A percentile compares a stretch with the other conserved stretches of the same genome.
phyloP scores from a whole-genome alignment of 30 jellyfish, hydroid and myxozoan genomes.

The Chironex yamaguchii region DNA sequence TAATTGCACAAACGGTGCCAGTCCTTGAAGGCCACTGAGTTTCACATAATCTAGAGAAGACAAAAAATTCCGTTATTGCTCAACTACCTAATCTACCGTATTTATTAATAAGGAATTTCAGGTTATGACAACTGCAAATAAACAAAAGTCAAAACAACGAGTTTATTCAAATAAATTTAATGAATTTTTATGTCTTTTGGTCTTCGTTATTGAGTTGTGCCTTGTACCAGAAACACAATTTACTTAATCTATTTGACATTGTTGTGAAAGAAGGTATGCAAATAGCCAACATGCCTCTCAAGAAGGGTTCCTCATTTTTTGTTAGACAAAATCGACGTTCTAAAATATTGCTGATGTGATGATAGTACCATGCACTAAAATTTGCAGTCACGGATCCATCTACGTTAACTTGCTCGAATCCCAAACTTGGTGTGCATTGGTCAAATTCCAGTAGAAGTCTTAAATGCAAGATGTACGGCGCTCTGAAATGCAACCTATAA shows the following conservation, averaged over 20 bases:
- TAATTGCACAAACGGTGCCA: no score
- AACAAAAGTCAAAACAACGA: no score
- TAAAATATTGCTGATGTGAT: constrained; percentile 7
- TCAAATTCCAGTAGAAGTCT: constrained; percentile 4
- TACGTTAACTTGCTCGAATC: background rate
- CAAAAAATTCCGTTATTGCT: no score
- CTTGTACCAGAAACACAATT: background rate
- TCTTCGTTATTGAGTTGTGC: no score
- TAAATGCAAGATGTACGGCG: no score
- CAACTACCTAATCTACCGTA: no score
- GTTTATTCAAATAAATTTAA: no score
- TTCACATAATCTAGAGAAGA: no score
- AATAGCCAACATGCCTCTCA: constrained; percentile 47
- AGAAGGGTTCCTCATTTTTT: constrained; percentile 8
- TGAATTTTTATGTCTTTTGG: no score
- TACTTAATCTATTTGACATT: constrained; percentile 2
- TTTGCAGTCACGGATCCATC: background rate
- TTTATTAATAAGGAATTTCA: no score
- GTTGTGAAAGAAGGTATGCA: constrained; percentile 12
- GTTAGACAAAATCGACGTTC: constrained; percentile 18
- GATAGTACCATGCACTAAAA: constrained; percentile 7
- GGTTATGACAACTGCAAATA: no score
- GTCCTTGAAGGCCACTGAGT: no score
- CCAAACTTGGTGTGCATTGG: constrained; percentile 23
- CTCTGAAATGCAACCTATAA: background rate